Base-by-base conservation (phyloP, 2,888 invertebrate species). In the Dioctria linearis region DNA sequence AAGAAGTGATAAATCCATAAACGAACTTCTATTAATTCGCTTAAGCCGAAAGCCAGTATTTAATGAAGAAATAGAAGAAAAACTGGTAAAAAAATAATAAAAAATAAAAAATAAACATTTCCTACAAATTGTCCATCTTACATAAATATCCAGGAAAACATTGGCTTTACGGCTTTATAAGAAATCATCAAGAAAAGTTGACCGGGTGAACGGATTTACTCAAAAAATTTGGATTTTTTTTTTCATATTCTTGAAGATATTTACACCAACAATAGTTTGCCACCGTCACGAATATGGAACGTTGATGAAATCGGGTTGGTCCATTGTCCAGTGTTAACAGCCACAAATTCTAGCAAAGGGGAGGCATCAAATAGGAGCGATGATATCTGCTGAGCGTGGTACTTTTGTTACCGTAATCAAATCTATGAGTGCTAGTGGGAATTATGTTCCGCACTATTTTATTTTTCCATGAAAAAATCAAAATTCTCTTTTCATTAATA, bases 81-180 rank as follows among this genome's bases (percentile, higher is more conserved):
- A 81, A 25, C 63, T 78, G 37, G 80, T 78, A n/a, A 25, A 61
- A 61, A 61, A 61, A n/a, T n/a, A n/a, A n/a, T n/a, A n/a, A n/a
- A n/a, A n/a, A n/a, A n/a, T n/a, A n/a, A 25, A 61, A 61, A 61
- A 61, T 4, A 25, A 37, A 61, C 11, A 61, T 61, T 61, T 25
- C 61, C n/a, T 2, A 61, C 11, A 61, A 61, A 61, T 61, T 61
- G 2, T 61, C 11, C 11, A 37, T 61, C 61, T 4, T 61, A 37
- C 61, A 61, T 39, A 4, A 61, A 61, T 61, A 40, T 61, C 25
- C 61, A 8, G 37, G 61, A 1, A 3, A 61, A 11, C 2, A 61
- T 39, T 61, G 61, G 61, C 39, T 61, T 5, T 61, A 61, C 11
- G 37, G 61, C 4, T 61, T 61, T 61, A 39, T 61, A 61, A 61